Evolutionary conservation across 2,888 invertebrate species (phyloP), one percentile per base, ranked within the genome.

Genomic region (Nebria salina): DNA sequence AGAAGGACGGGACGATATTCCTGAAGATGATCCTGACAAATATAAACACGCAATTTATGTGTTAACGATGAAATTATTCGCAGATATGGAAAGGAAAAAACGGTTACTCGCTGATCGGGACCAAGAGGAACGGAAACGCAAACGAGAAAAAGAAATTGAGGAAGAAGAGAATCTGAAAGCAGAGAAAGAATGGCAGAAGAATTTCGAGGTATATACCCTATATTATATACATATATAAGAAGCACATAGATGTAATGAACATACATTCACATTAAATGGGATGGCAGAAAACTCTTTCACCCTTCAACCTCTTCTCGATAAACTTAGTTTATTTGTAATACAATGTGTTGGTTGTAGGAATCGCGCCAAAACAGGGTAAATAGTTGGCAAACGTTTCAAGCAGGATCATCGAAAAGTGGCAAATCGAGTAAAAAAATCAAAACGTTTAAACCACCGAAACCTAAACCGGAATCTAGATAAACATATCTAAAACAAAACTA

Each of bases 131-230:
- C 92, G 98, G 77, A 98, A 98, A 88, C 90, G 98, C 72, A 97
- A 98, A 89, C 92, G 98, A 8, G 98, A 98, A 89, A 94, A 95
- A 20, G 98, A 98, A 91, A 94, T 97, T 76, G 96, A 97, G 82
- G 96, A 96, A 79, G 98, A 97, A 86, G 98, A 98, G 86, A 95
- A 95, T 85, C 92, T 94, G 82, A 95, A 97, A 82, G 90, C 95
- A 74, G 97, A 98, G 86, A 96, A 97, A 85, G 98, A 99, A 88
- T 99, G 98, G 97, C 97, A 98, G 84, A 97, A 98, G 88, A 99
- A 99, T 90, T 99, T 98, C 90, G 99, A 99, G 91, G 96, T 95
- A 87, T 85, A 72, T 34, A 34, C 34, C 34, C 34, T 34, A 34
- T 34, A 34, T 34, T 34, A 34, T 4, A 34, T 34, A 34, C 2